A percentile compares a stretch with the other conserved stretches of the same genome.
These are phyloP conservation scores for Aleiodes leptofemur DNA, from an alignment of 2,888 invertebrate species.

Conservation along the genomic window DNA sequence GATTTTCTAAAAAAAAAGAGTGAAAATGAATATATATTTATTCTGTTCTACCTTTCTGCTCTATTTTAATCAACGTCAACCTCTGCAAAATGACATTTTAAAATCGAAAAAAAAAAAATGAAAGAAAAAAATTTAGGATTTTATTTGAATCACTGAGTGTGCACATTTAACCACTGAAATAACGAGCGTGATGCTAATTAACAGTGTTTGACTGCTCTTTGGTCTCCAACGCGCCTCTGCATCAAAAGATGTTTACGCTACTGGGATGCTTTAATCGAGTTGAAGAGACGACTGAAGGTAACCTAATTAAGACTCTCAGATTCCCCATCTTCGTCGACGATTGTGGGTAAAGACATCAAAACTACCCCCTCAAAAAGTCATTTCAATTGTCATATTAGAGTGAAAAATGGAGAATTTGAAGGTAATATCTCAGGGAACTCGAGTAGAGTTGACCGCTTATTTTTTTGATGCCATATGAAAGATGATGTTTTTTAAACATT, in stretches of 20 bases:
- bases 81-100: too few species aligned
- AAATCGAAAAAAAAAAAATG: neutral
- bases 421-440: too few species aligned
- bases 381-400: conserved; percentile 3
- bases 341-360: conserved; percentile 15
- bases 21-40: too few species aligned
- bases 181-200: conserved; percentile 64
- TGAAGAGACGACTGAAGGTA: conserved; percentile 67
- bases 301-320: conserved; percentile 59
- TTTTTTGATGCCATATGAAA: too few species aligned
- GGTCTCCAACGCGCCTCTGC: conserved; percentile 61
- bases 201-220: conserved; percentile 61
- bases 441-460: too few species aligned
- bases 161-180: conserved; percentile 35
- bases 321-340: conserved; percentile 43
- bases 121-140: neutral
- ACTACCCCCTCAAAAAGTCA: neutral
- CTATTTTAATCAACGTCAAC: too few species aligned
- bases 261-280: conserved; percentile 67
- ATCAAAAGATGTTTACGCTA: conserved; percentile 69
- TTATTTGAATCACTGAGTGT: neutral
- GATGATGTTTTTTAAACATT: too few species aligned
- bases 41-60: too few species aligned
- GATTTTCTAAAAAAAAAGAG: too few species aligned
- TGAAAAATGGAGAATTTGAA: too few species aligned